phyloP scores from a whole-genome alignment of 2,888 invertebrate genomes.

The Escarpia spicata region DNA sequence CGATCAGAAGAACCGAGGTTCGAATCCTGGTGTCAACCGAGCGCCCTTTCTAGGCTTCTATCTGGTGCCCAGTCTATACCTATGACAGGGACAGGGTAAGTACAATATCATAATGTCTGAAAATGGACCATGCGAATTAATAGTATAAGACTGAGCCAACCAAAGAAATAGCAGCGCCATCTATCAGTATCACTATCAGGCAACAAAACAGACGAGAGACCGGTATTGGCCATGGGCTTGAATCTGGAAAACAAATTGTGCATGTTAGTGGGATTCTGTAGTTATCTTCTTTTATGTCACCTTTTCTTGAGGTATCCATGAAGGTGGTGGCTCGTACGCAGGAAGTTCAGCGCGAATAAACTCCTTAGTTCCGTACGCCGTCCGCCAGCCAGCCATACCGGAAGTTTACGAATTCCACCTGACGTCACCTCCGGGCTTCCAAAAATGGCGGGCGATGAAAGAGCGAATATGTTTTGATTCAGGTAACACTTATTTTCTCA shows the following conservation, averaged over 20 bases:
- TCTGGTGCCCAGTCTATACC: no score
- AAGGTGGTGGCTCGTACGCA: constrained; percentile 58
- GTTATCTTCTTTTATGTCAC: constrained; percentile 38
- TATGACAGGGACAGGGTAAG: no score
- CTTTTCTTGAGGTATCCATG: constrained; percentile 56
- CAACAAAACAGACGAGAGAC: no score
- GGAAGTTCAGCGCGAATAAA: constrained; percentile 46
- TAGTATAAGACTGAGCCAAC: no score
- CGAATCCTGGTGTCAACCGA: no score
- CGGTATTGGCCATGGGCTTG: not conserved
- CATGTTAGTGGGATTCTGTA: not conserved
- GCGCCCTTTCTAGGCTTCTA: no score
- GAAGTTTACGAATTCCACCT: constrained; percentile 1
- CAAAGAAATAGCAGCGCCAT: no score
- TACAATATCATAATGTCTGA: no score
- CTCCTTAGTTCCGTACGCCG: constrained; percentile 22
- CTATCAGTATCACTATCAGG: no score
- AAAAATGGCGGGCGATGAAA: constrained; percentile 6
- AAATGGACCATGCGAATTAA: no score
- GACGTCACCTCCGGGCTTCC: not conserved
- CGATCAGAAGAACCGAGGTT: no score
- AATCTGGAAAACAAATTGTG: not conserved
- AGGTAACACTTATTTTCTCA: not conserved
- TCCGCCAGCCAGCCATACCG: constrained; percentile 13
- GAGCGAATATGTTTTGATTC: not conserved